Percentiles rank a stretch among this genome's conserved stretches.
Evolutionary conservation across 2,888 invertebrate genomes (phyloP).

Genomic region (Anorthoa munda): DNA sequence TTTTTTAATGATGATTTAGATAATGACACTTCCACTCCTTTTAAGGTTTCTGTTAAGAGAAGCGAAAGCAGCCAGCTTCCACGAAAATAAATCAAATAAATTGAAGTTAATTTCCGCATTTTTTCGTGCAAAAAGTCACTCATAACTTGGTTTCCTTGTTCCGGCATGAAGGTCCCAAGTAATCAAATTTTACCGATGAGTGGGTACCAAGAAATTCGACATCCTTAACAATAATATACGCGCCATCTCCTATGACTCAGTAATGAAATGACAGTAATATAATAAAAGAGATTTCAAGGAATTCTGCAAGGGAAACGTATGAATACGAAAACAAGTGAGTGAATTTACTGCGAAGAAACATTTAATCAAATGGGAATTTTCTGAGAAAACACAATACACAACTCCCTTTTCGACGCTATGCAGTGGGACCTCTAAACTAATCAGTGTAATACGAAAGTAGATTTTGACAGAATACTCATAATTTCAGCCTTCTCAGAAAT

Average conservation of each 20-base stretch:
- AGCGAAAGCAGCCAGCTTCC: neutral
- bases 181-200: constrained; percentile 17
- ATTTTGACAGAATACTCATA: neutral
- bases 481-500: neutral
- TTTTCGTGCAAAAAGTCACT: neutral
- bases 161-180: neutral
- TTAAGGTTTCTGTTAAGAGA: neutral
- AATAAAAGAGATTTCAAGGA: constrained; percentile 41
- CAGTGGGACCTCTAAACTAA: no score
- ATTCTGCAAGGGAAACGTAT: constrained; percentile 16
- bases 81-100: neutral
- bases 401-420: neutral
- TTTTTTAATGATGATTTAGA: no score
- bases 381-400: neutral
- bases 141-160: constrained; percentile 21
- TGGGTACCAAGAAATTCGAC: neutral
- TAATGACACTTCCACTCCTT: no score
- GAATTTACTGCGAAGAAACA: constrained; percentile 24
- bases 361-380: constrained; percentile 15
- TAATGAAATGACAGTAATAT: constrained; percentile 45
- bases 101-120: neutral
- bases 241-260: neutral
- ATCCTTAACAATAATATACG: constrained; percentile 3
- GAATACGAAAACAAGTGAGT: constrained; percentile 35
- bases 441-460: neutral